These are phyloP conservation scores for Xestia ashworthii DNA, from an alignment of 2,888 invertebrate species.

Conservation along the genomic window DNA sequence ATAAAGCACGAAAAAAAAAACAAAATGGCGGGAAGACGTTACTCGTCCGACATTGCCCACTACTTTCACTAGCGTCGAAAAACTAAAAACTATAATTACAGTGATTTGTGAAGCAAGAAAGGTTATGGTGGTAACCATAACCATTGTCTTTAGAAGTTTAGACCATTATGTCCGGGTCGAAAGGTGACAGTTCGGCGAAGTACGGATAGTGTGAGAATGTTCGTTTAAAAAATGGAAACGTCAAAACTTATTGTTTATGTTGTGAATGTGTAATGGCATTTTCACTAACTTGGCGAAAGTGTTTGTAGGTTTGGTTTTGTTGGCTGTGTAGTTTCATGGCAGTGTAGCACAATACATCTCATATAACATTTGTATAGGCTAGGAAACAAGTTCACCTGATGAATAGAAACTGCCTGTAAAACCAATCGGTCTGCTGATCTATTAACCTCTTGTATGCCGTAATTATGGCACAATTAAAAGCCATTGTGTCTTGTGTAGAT, in stretches of 20 bases:
- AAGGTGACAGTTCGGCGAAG: conserved; percentile 62
- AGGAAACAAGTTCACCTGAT: not conserved
- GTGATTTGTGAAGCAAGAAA: conserved; percentile 46
- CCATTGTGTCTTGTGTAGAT: too few species aligned
- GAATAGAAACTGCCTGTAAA: not conserved
- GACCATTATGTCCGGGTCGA: conserved; percentile 59
- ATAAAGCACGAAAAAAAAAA: conserved; percentile 41
- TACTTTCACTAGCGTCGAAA: conserved; percentile 78
- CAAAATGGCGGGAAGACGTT: conserved; percentile 41
- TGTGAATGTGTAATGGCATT: conserved; percentile 26
- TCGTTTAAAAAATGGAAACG: conserved; percentile 40
- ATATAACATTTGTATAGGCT: not conserved
- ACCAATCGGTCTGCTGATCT: not conserved
- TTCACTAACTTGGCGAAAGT: conserved; percentile 49
- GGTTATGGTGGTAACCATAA: conserved; percentile 39
- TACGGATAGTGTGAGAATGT: conserved; percentile 42
- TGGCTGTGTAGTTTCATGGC: not conserved
- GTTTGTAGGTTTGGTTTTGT: not conserved
- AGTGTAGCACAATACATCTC: not conserved
- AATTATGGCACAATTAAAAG: too few species aligned
- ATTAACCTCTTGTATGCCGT: too few species aligned
- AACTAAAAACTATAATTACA: conserved; percentile 80
- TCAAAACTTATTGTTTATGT: conserved; percentile 29
- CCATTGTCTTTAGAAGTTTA: conserved; percentile 50
- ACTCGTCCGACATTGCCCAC: conserved; percentile 46